phyloP scores from a whole-genome alignment of 2,113 vertebrate species.

The Pagrus major region DNA sequence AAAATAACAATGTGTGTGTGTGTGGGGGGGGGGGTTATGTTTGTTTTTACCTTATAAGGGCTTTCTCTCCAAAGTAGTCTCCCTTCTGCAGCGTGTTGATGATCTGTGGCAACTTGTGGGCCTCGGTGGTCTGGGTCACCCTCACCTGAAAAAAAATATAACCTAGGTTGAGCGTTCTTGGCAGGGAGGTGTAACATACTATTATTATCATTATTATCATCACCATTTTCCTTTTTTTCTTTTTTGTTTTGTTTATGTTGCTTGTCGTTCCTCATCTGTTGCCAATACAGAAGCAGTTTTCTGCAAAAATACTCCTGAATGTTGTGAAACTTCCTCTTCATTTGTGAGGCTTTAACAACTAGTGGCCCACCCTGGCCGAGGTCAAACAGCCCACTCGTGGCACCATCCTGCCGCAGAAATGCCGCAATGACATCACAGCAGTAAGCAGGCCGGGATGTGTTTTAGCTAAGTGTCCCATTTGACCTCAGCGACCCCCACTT shows the following conservation, averaged over 20 bases:
- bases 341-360: constrained; percentile 48
- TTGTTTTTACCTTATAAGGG: constrained; percentile 81
- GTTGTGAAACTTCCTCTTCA: constrained; percentile 37
- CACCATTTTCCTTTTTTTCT: no score
- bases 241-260: no score
- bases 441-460: constrained; percentile 12
- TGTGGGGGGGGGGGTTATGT: no score
- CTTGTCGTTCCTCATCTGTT: neutral
- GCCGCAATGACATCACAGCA: constrained; percentile 44
- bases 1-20: neutral
- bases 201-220: no score
- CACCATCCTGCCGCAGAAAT: constrained; percentile 7
- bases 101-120: constrained; percentile 74
- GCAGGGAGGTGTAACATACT: no score
- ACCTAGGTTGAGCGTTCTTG: no score
- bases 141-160: no score
- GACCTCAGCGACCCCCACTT: constrained; percentile 57
- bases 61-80: constrained; percentile 87
- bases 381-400: constrained; percentile 36
- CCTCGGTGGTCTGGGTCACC: constrained; percentile 83
- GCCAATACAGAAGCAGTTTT: neutral
- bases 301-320: neutral
- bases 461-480: constrained; percentile 61
- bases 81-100: constrained; percentile 85
- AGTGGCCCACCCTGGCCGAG: constrained; percentile 30